Evolutionary conservation across 1,140 invertebrate species (phyloP).

Genomic region (Daktulosphaira vitifoliae): DNA sequence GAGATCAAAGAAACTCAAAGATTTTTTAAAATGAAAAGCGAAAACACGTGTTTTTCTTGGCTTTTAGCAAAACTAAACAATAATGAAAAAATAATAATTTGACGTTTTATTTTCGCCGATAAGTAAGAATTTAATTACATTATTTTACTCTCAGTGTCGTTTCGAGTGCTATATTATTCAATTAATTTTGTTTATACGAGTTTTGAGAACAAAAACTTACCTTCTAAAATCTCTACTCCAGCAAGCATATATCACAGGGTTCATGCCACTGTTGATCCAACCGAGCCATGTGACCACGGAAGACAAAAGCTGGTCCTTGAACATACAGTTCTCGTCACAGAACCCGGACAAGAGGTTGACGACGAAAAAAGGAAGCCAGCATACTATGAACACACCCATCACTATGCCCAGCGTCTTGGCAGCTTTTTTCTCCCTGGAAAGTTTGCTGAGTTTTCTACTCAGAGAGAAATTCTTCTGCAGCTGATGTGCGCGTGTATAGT

Average conservation of each 20-base stretch:
- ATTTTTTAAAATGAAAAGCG: too few species aligned
- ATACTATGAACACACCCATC: constrained; percentile 97
- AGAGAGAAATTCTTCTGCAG: constrained; percentile 77
- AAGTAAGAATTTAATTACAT: too few species aligned
- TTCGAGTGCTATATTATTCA: too few species aligned
- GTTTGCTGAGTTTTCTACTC: constrained; percentile 81
- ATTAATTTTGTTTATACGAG: too few species aligned
- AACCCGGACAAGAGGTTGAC: constrained; percentile 87
- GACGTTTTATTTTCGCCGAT: too few species aligned
- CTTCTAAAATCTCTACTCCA: constrained; percentile 93
- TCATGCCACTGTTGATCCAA: constrained; percentile 98
- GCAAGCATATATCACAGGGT: constrained; percentile 94
- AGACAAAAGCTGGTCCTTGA: constrained; percentile 80
- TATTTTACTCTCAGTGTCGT: too few species aligned
- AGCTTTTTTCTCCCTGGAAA: constrained; percentile 91
- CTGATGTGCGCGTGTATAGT: constrained; percentile 44
- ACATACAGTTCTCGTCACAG: constrained; percentile 69
- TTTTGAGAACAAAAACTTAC: constrained; percentile 51
- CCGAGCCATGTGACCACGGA: constrained; percentile 96
- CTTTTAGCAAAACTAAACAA: too few species aligned
- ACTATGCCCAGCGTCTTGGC: constrained; percentile 89
- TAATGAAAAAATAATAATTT: too few species aligned
- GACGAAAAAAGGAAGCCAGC: constrained; percentile 97
- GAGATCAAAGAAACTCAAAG: too few species aligned
- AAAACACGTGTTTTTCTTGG: too few species aligned